Conservation (phyloP, 2,113 vertebrate species). For the Piliocolobus tephrosceles region DNA sequence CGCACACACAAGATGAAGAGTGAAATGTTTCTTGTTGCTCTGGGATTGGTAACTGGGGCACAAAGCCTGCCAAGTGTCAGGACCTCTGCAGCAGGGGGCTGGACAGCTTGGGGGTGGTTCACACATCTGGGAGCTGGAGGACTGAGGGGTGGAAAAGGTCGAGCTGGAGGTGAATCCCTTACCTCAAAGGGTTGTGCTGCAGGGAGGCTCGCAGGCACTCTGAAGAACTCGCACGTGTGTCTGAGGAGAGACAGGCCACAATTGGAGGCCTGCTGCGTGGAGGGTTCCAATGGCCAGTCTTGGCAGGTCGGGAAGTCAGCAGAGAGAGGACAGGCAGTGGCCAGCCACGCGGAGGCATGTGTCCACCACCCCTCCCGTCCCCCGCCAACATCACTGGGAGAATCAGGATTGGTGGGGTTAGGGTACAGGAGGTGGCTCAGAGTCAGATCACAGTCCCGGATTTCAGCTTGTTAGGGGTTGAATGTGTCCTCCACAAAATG, state of each 20-base stretch:
- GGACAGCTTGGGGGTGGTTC: background rate
- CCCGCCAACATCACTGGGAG: background rate
- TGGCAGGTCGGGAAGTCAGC: too few relatives aligned
- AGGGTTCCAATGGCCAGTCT: background rate
- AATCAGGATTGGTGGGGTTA: background rate
- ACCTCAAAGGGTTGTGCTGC: background rate
- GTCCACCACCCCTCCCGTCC: background rate
- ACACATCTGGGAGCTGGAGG: background rate
- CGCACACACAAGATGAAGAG: background rate
- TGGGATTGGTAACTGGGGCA: background rate
- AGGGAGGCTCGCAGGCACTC: background rate
- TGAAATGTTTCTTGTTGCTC: background rate
- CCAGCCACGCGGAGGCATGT: background rate
- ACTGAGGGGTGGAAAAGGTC: background rate
- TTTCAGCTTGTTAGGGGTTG: background rate
- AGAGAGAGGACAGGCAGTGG: background rate
- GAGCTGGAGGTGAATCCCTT: background rate
- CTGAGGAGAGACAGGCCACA: accelerated
- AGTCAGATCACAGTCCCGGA: background rate
- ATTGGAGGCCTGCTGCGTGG: background rate
- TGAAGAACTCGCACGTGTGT: background rate
- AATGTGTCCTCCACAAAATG: background rate
- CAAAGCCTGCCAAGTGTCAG: background rate
- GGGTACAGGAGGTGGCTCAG: background rate
- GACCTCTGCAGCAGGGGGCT: background rate